phyloP scores from a whole-genome alignment of 2,888 invertebrate species.

The Morpho deidamia region DNA sequence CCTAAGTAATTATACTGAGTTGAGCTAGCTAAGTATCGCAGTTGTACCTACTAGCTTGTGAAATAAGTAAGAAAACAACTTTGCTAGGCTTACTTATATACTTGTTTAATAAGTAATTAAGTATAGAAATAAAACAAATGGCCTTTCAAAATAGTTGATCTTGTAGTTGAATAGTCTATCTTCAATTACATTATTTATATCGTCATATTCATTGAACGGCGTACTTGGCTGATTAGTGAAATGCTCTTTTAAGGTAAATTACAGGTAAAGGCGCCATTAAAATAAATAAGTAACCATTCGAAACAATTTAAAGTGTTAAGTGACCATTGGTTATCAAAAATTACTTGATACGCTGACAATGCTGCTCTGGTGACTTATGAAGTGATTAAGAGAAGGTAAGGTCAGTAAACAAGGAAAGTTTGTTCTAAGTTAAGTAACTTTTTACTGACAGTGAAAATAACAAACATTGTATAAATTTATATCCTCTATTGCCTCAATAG shows the following conservation, averaged over 20 bases:
- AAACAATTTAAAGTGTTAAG: constrained; percentile 75
- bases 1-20: too few species aligned
- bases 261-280: constrained; percentile 60
- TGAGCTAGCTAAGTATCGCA: too few species aligned
- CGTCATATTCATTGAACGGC: constrained; percentile 71
- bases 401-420: constrained; percentile 32
- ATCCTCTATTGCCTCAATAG: too few species aligned
- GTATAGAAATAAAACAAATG: too few species aligned
- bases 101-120: too few species aligned
- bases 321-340: constrained; percentile 75
- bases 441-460: neutral
- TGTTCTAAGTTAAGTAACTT: neutral
- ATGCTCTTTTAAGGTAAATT: constrained; percentile 65
- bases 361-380: constrained; percentile 70
- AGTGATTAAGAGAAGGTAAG: constrained; percentile 61
- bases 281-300: constrained; percentile 69
- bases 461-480: too few species aligned
- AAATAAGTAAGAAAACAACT: too few species aligned
- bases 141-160: neutral
- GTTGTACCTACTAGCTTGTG: too few species aligned
- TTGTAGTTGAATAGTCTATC: constrained; percentile 3
- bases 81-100: too few species aligned
- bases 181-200: constrained; percentile 56
- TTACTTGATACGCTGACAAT: constrained; percentile 71
- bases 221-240: constrained; percentile 70